Evolutionary conservation across 2,113 vertebrate genomes (phyloP).

Genomic region (Formicarius rufipectus): DNA sequence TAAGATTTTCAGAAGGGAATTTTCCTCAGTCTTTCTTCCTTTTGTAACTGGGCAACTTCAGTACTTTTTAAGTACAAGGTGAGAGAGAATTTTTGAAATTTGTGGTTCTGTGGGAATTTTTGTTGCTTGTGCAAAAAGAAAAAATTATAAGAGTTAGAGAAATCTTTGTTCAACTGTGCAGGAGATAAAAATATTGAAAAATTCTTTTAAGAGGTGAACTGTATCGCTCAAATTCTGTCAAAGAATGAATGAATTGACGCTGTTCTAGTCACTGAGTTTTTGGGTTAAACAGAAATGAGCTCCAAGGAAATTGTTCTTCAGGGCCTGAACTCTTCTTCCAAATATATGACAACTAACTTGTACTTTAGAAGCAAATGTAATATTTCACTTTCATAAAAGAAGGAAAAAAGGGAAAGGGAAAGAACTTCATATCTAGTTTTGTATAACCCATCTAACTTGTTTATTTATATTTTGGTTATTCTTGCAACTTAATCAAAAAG

Average conservation of each 20-base stretch:
- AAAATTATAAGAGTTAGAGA: not conserved
- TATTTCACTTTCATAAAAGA: not conserved
- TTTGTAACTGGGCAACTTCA: rapidly evolving
- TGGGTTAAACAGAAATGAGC: not conserved
- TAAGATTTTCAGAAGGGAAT: not conserved
- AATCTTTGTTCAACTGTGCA: not conserved
- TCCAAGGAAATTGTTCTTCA: not conserved
- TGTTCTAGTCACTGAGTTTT: not conserved
- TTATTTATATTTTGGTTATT: not conserved
- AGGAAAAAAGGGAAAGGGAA: rapidly evolving
- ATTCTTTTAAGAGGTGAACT: not conserved
- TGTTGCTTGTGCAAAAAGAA: not conserved
- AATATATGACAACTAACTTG: not conserved
- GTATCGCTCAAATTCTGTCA: not conserved
- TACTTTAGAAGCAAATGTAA: not conserved
- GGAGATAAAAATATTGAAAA: not conserved
- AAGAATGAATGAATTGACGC: not conserved
- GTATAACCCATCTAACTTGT: rapidly evolving
- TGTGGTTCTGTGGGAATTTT: not conserved
- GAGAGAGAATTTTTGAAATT: not conserved
- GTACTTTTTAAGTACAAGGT: not conserved
- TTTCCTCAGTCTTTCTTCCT: not conserved
- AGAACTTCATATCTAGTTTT: not conserved
- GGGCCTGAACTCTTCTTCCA: not conserved
- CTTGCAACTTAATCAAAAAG: not conserved